Evolutionary conservation across 1,140 invertebrate genomes (phyloP).

Genomic region (Druon quercuslanigerum): DNA sequence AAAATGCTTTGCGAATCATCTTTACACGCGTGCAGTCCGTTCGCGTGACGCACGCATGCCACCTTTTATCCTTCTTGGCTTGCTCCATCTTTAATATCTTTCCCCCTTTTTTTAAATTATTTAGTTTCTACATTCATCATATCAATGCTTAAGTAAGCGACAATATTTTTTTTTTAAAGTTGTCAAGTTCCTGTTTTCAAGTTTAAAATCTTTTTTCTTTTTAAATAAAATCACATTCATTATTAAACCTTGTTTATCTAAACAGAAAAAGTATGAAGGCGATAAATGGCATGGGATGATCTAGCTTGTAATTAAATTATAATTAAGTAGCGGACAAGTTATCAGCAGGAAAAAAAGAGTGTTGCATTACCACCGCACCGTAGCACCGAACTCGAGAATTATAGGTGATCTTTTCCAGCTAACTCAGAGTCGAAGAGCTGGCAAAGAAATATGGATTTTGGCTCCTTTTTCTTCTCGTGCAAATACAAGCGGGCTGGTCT

Average conservation of each 20-base stretch:
- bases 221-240: too few species aligned
- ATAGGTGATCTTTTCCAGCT: constrained; percentile 1
- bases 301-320: constrained; percentile 29
- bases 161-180: too few species aligned
- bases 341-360: constrained; percentile 33
- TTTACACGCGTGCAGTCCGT: constrained; percentile 69
- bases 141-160: too few species aligned
- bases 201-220: too few species aligned
- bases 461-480: too few species aligned
- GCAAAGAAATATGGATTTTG: too few species aligned
- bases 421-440: neutral
- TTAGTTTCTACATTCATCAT: neutral
- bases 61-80: constrained; percentile 42
- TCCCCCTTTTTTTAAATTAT: constrained; percentile 9
- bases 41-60: constrained; percentile 68
- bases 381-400: constrained; percentile 34
- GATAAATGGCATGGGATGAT: neutral
- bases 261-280: neutral
- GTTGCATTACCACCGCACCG: constrained; percentile 38
- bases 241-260: too few species aligned
- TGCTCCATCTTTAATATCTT: constrained; percentile 34
- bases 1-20: constrained; percentile 54
- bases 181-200: too few species aligned
- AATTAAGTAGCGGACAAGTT: constrained; percentile 48
- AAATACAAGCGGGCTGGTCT: too few species aligned